These are phyloP conservation scores for Monomorium pharaonis DNA, from an alignment of 1,140 invertebrate genomes.

Conservation along the genomic window DNA sequence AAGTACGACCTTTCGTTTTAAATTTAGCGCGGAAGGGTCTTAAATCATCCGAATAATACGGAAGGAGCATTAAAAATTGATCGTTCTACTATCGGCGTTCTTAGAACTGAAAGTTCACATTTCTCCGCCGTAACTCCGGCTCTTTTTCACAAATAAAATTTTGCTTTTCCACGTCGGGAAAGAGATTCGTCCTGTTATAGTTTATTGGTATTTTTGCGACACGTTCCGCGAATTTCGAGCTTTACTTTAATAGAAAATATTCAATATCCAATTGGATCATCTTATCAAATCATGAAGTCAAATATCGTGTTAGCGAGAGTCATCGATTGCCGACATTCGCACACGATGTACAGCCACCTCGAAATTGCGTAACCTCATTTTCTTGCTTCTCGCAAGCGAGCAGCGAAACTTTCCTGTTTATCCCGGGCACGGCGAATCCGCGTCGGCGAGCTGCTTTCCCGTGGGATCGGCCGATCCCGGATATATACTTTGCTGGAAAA, in stretches of 20 bases:
- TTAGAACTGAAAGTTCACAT: background rate
- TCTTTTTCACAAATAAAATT: constrained; percentile 21
- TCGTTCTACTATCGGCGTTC: background rate
- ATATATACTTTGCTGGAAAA: background rate
- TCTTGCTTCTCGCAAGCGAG: background rate
- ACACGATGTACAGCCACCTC: background rate
- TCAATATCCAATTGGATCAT: background rate
- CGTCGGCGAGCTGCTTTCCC: constrained; percentile 4
- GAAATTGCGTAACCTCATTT: constrained; percentile 49
- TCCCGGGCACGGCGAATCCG: background rate
- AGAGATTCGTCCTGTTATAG: constrained; percentile 6
- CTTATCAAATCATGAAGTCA: constrained; percentile 31
- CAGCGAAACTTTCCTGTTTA: constrained; percentile 47
- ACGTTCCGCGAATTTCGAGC: background rate
- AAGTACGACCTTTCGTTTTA: background rate
- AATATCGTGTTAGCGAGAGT: background rate
- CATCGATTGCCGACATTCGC: background rate
- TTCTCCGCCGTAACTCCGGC: background rate
- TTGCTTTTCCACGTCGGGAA: background rate
- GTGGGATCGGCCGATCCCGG: background rate
- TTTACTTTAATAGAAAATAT: constrained; percentile 29
- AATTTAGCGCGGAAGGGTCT: too few relatives aligned
- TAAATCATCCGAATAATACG: too few relatives aligned
- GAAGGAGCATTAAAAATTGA: background rate
- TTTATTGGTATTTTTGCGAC: constrained; percentile 16